A percentile compares a stretch with the other conserved stretches of the same genome.
These are phyloP conservation scores for Hypselothyrea guttata DNA, from an alignment of 2,888 invertebrate genomes.

Conservation along the genomic window DNA sequence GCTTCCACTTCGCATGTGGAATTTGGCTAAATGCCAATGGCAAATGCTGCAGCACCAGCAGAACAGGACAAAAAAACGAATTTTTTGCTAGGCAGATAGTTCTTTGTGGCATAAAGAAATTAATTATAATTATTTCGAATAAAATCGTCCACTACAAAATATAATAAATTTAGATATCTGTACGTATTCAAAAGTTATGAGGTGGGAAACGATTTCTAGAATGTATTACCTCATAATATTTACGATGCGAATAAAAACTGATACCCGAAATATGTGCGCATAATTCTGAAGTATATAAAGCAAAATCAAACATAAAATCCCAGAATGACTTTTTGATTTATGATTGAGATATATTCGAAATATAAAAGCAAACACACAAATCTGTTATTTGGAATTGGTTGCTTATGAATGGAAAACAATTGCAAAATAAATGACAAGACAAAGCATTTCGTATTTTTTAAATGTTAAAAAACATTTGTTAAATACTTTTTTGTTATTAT, in stretches of 20 bases:
- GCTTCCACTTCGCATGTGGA: conserved; percentile 24
- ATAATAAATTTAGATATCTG: conserved; percentile 4
- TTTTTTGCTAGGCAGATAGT: conserved; percentile 17
- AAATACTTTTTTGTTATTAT: too few relatives aligned
- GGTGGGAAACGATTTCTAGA: conserved; percentile 7
- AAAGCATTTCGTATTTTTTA: too few relatives aligned
- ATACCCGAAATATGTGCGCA: neutral
- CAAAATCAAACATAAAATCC: neutral
- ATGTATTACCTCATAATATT: conserved; percentile 20
- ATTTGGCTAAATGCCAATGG: conserved; percentile 44
- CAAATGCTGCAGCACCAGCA: conserved; percentile 15
- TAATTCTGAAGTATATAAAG: conserved; percentile 4
- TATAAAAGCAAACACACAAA: neutral
- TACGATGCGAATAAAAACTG: conserved; percentile 11
- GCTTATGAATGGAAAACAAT: too few relatives aligned
- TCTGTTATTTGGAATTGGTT: neutral
- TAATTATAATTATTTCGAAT: conserved; percentile 33
- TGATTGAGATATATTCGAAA: neutral
- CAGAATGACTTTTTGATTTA: conserved; percentile 9
- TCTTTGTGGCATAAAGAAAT: conserved; percentile 22
- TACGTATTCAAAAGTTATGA: conserved; percentile 18
- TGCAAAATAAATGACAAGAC: too few relatives aligned
- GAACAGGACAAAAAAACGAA: neutral
- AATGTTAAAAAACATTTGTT: too few relatives aligned
- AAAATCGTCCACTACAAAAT: conserved; percentile 5